phyloP scores from a whole-genome alignment of 2,113 vertebrate genomes.

The Pseudonaja textilis region DNA sequence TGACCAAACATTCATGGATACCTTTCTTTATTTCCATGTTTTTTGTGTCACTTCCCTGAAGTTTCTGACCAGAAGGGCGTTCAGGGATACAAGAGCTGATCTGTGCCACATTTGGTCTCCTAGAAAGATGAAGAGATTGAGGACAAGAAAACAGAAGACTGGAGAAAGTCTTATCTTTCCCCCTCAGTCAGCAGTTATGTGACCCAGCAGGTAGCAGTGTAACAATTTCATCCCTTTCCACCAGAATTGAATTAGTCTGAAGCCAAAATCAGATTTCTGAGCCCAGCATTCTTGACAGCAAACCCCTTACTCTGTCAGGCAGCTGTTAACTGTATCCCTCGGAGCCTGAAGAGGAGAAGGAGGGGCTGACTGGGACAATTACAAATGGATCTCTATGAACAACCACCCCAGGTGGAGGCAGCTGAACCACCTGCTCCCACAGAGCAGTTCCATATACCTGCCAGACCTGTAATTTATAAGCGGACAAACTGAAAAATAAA shows the following conservation, averaged over 20 bases:
- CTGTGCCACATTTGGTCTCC: not conserved
- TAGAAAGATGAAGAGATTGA: rapidly evolving
- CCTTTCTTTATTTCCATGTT: not conserved
- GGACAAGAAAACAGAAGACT: rapidly evolving
- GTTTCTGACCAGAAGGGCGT: not conserved
- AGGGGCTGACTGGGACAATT: slow-evolving; percentile 13
- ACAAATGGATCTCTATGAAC: slow-evolving; percentile 15
- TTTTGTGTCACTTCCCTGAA: not conserved
- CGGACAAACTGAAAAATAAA: not conserved
- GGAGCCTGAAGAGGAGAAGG: not conserved
- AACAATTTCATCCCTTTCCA: slow-evolving; percentile 72
- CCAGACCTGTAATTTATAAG: not conserved
- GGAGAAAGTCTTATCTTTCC: rapidly evolving
- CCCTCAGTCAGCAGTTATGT: slow-evolving; percentile 43
- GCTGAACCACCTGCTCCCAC: slow-evolving; percentile 18
- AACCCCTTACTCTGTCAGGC: slow-evolving; percentile 70
- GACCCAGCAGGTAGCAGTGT: slow-evolving; percentile 62
- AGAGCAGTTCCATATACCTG: not conserved
- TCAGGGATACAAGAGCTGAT: not conserved
- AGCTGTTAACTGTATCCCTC: slow-evolving; percentile 69
- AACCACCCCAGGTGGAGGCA: slow-evolving; percentile 16
- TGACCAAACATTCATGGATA: not conserved
- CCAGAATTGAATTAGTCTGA: slow-evolving; percentile 69
- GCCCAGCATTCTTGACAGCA: slow-evolving; percentile 66
- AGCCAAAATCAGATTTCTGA: slow-evolving; percentile 72